Evolutionary conservation across 2,113 vertebrate genomes (phyloP).

Genomic region (Corythornis cristatus): DNA sequence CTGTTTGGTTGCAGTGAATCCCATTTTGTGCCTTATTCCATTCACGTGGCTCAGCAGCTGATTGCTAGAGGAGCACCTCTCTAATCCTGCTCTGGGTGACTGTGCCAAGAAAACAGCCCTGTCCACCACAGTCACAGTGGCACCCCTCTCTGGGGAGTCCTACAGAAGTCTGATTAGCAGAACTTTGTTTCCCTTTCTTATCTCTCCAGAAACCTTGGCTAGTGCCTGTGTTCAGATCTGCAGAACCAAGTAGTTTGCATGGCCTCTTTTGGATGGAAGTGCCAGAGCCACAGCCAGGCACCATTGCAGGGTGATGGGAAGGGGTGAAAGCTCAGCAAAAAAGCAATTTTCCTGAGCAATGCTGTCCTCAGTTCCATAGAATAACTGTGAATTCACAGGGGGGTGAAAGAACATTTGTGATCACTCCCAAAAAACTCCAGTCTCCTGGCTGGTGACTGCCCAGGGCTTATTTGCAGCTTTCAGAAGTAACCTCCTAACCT

Average conservation of each 20-base stretch:
- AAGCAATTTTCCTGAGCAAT: neutral
- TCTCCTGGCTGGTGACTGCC: neutral
- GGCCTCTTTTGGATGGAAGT: neutral
- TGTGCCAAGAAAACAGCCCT: slow-evolving; percentile 18
- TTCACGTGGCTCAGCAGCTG: slow-evolving; percentile 59
- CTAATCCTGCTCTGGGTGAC: slow-evolving; percentile 51
- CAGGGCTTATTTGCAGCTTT: neutral
- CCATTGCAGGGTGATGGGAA: neutral
- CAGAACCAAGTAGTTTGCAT: neutral
- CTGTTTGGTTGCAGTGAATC: slow-evolving; percentile 34
- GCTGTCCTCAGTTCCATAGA: neutral
- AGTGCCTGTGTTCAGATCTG: neutral
- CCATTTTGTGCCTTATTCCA: slow-evolving; percentile 19
- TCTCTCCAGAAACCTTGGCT: neutral
- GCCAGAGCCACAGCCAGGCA: neutral
- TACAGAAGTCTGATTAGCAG: neutral
- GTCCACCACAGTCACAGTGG: neutral
- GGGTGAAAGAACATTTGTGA: neutral
- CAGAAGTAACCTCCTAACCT: neutral
- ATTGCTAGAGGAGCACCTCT: slow-evolving; percentile 26
- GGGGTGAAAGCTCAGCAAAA: neutral
- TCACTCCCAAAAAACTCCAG: neutral
- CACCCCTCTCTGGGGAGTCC: neutral
- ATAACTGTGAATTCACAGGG: neutral
- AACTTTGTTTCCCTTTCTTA: neutral